Base-by-base conservation (phyloP, 2,113 vertebrate species). In the Gopherus flavomarginatus region DNA sequence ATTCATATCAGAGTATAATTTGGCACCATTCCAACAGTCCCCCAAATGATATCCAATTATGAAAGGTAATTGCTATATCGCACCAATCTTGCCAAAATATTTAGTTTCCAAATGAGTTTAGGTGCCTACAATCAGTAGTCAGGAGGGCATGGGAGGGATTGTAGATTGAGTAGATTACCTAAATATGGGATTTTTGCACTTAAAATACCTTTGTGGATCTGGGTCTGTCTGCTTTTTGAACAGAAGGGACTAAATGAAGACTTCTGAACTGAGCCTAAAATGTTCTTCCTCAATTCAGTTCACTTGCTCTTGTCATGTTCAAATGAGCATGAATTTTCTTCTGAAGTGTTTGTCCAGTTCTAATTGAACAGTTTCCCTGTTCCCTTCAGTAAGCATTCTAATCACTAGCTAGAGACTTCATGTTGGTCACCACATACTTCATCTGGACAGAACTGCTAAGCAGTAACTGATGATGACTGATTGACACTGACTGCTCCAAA, bases 401-500 rank as follows among this genome's bases (percentile, higher is more conserved):
- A 97, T 96, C 95, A 85, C 27, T 89, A 92, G 8, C 75, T 86
- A 86, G 42, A 65, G 22, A 90, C 57, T 93, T 95, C 83, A 78
- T 59, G 87, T 57, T 92, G 96, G 86, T 78, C 88, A 91, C 65
- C 54, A 88, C 2, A 24, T 78, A 97, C 57, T 96, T 84, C 79
- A 82, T 93, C 47, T 81, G 78, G 87, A 54, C 2, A 1, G 80
- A 95, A 91, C 27, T 52, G 62, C n/a, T 94, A 35, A 93, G 86
- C 78, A 94, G 93, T 94, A 95, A 96, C 83, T 94, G 81, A 89
- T 9, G n/a, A 82, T 1, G 8, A 87, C 81, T 89, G 91, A 98
- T 92, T 95, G 94, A 96, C 97, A 97, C 8, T 83, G 84, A 85
- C 92, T 95, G 92, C 56, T 97, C 95, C 69, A 81, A 97, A 97